Percentiles rank a stretch among this genome's conserved stretches.
Evolutionary conservation across 2,888 invertebrate species (phyloP).

Genomic region (Drosophila paucipuncta): DNA sequence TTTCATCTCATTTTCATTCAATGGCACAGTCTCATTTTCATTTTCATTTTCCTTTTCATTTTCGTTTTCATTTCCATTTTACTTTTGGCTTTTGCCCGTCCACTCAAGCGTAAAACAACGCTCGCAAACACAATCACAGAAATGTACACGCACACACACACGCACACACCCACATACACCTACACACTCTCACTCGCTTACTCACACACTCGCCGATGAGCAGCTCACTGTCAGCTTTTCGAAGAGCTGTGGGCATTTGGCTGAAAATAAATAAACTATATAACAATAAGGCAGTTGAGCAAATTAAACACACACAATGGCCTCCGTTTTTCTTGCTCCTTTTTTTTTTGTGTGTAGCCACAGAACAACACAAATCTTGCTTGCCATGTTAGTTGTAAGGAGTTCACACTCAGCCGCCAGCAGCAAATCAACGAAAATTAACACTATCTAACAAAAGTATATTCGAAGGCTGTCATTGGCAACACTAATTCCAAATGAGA

Average conservation of each 20-base stretch:
- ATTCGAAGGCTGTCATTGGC: slow-evolving; percentile 36
- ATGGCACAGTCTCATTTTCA: slow-evolving; percentile 45
- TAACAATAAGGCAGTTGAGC: slow-evolving; percentile 69
- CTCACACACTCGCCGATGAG: slow-evolving; percentile 4
- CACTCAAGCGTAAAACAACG: slow-evolving; percentile 70
- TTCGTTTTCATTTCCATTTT: slow-evolving; percentile 52
- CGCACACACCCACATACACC: background rate
- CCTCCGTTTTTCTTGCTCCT: slow-evolving; percentile 8
- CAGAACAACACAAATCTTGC: slow-evolving; percentile 32
- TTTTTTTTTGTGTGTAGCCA: slow-evolving; percentile 5
- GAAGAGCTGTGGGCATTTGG: slow-evolving; percentile 39
- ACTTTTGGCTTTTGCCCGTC: slow-evolving; percentile 62
- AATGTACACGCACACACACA: slow-evolving; percentile 2
- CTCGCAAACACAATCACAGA: slow-evolving; percentile 50
- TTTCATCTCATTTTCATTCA: slow-evolving; percentile 53
- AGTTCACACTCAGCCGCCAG: slow-evolving; percentile 37
- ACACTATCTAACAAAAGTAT: slow-evolving; percentile 47
- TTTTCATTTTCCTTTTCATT: slow-evolving; percentile 38
- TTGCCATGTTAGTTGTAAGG: slow-evolving; percentile 16
- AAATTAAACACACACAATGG: slow-evolving; percentile 68
- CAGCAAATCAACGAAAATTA: slow-evolving; percentile 53
- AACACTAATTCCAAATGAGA: slow-evolving; percentile 9
- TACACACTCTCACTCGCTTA: background rate
- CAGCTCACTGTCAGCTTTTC: slow-evolving; percentile 52
- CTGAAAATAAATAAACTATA: slow-evolving; percentile 74